Evolutionary conservation across 2,113 vertebrate species (phyloP), one percentile per base, ranked within the genome.

Genomic region (Quiscalus mexicanus): DNA sequence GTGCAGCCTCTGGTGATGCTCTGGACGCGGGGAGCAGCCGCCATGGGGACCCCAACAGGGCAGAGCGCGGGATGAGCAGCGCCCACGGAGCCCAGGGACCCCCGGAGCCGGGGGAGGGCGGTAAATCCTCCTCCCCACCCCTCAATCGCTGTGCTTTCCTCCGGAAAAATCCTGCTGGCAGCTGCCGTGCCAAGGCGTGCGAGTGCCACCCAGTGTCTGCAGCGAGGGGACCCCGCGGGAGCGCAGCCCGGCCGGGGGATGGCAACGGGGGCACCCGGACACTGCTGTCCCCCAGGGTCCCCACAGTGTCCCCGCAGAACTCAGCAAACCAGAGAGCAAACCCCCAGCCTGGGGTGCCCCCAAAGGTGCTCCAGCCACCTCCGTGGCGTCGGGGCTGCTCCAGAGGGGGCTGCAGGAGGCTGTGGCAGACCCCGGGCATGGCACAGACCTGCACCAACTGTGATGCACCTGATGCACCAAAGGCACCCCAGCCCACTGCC

Each of bases 201-300:
- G 65, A 93, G 93, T 87, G 79, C 91, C 91, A 85, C 83, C 91
- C 93, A 93, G 91, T 55, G 83, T 82, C 47, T 24, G 84, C 79
- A 45, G 70, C 21, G n/a, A 41, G 70, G 79, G 79, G 63, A 55
- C 55, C 78, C 55, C n/a, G 30, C 30, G 78, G 70, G 77, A 79
- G 11, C 87, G 41, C 70, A 9, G 78, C 70, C 53, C 16, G 55
- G n/a, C 19, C 14, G 62, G 62, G 30, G 65, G n/a, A n/a, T 7
- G 78, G 47, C 24, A 3, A 7, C 5, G 24, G 30, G 25, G n/a
- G 1, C 45, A n/a, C 76, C 11, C 2, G 1, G 18, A 5, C 19
- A 9, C 6, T 12, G 49, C 2, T 15, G 27, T 2, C 17, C 39
- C 37, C 5, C 30, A 6, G n/a, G 16, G 81, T 53, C 67, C 67